Base-by-base conservation (phyloP, 2,888 invertebrate genomes). In the Phasia obesa region DNA sequence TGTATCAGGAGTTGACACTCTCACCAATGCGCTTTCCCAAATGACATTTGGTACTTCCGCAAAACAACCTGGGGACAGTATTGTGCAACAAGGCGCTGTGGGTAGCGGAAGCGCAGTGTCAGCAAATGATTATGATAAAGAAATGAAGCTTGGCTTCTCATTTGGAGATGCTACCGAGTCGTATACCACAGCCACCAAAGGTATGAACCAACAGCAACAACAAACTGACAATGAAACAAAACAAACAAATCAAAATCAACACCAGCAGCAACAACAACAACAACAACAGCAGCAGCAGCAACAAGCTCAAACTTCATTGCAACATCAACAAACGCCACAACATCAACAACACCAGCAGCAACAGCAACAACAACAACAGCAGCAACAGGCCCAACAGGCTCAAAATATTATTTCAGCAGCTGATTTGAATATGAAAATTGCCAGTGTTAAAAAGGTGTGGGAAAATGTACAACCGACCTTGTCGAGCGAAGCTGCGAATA, bases 371-470 rank as follows among this genome's bases (percentile, higher is more conserved):
- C 87, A 86, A 51, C 87, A 86, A 35, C 87, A 87, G 0, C 88
- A 88, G 70, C 88, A 88, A 11, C 88, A 88, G 17, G 87, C 88
- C 19, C 89, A 88, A 59, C 85, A 84, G 53, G 81, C 78, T 31
- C 84, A 83, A 77, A 96, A 93, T 87, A 94, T 95, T 11, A 96
- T 96, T 86, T 95, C 95, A 13, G 96, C 97, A 47, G 97, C 97
- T 47, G 98, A 98, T 91, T 94, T 98, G 86, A 97, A 97, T 92
- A 94, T 97, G 92, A 98, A 98, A 92, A 98, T 98, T 87, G 97
- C 97, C 44, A 97, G 97, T 85, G 98, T 98, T 55, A 98, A 98
- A 91, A 90, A 92, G 87, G 95, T 96, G 19, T 97, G 96, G 96
- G 96, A 97, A 88, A 93, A 90, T 84, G 92, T 92, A 2, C 92